Evolutionary conservation across 2,113 vertebrate species (phyloP), one percentile per base, ranked within the genome.

Genomic region (Channa maculata): DNA sequence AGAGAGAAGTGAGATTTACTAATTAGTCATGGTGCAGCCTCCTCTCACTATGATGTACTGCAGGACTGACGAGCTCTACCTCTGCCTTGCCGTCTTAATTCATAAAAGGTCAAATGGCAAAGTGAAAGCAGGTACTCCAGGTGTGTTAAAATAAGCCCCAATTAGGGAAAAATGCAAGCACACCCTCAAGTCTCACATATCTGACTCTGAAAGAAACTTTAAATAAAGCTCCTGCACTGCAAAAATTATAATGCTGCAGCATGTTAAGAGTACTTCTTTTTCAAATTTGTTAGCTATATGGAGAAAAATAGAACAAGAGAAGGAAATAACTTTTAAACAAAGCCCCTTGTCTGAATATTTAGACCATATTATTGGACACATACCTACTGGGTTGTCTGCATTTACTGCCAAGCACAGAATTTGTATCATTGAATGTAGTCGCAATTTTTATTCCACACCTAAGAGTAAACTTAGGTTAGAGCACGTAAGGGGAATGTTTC

Each of bases 21-120:
- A 90, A 90, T 93, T 92, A 92, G 92, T 91, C 88, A 88, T 79
- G 92, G 90, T 61, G 74, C 75, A 80, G 82, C 88, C 85, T 91
- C 71, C 68, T 53, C 67, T 78, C 11, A 70, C 82, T 77, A 62
- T 83, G 82, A 89, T 79, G 86, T 75, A 83, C 85, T 71, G 41
- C 74, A n/a, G 67, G 79, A 78, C 79, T 80, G 90, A 86, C 63
- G 72, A 82, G 75, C 78, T 89, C 70, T 4, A 71, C 78, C 83
- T 82, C 76, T 77, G 72, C 65, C 73, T 75, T 65, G 53, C 73
- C 11, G 54, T 89, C 90, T 91, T 86, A 87, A 90, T 91, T 91
- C 83, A 84, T 76, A 45, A 84, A 91, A 93, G 91, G 91, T 92
- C 90, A 93, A 91, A 86, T 66, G 80, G 86, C 81, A 85, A 76